Evolutionary conservation across 2,888 invertebrate species (phyloP).

Genomic region (Mycalesis mineus): DNA sequence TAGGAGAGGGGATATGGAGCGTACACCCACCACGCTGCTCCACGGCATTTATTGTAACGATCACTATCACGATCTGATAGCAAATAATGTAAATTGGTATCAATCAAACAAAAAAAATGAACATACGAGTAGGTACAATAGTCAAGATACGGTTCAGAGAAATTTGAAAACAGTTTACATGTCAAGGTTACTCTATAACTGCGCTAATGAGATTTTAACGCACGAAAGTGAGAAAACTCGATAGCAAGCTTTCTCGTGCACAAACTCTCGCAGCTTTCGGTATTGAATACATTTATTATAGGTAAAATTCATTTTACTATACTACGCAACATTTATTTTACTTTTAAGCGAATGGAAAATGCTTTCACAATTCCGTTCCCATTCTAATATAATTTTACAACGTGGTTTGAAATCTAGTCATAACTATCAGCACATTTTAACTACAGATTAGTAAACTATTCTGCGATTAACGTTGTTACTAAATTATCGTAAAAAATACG

Average conservation of each 20-base stretch:
- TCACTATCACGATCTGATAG: too few species aligned
- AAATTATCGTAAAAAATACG: too few species aligned
- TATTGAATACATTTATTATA: not conserved
- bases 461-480: too few species aligned
- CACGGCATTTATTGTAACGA: too few species aligned
- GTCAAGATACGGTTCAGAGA: too few species aligned
- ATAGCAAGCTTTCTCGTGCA: slow-evolving; percentile 8
- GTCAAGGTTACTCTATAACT: not conserved
- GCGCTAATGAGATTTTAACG: slow-evolving; percentile 5
- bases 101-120: too few species aligned
- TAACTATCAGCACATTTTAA: not conserved
- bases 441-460: too few species aligned
- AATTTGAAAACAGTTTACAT: not conserved
- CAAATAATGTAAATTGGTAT: too few species aligned
- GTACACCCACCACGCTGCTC: too few species aligned
- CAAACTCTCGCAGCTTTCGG: slow-evolving; percentile 1
- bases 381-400: not conserved
- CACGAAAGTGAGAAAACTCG: not conserved
- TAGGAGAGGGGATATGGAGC: too few species aligned
- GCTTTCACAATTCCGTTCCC: not conserved
- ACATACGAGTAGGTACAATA: not conserved
- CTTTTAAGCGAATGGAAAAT: not conserved
- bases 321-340: not conserved
- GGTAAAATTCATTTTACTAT: not conserved
- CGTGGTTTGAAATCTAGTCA: not conserved